phyloP scores from a whole-genome alignment of 2,797 vertebrate species.

The Rousettus madagascariensis region DNA sequence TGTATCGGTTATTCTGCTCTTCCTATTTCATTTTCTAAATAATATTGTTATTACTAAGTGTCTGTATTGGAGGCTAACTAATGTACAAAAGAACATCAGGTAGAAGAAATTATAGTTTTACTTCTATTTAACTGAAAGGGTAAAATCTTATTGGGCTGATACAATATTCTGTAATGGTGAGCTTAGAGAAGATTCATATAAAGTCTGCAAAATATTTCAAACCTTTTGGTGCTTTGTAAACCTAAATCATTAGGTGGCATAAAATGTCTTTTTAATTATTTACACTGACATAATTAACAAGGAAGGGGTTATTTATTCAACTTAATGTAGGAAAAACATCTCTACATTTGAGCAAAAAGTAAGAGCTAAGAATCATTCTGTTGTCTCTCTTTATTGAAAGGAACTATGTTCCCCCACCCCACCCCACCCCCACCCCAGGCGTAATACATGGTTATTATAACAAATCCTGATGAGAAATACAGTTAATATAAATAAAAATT shows the following conservation, averaged over 20 bases:
- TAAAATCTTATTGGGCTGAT: not conserved
- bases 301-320: not conserved
- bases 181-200: not conserved
- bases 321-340: not conserved
- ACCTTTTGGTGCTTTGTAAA: not conserved
- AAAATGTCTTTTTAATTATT: not conserved
- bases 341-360: slow-evolving; percentile 27
- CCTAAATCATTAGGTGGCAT: not conserved
- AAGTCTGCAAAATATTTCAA: slow-evolving; percentile 6
- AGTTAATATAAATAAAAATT: not conserved
- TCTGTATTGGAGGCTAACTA: not conserved
- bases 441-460: not conserved
- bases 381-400: not conserved
- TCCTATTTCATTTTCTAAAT: slow-evolving; percentile 35
- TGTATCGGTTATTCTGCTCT: not conserved
- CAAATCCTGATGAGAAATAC: not conserved
- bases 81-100: not conserved
- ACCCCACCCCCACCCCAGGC: not conserved
- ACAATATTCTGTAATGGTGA: not conserved
- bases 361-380: not conserved
- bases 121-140: not conserved
- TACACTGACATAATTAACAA: not conserved
- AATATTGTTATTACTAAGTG: not conserved
- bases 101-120: not conserved
- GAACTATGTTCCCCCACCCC: not conserved